phyloP scores from a whole-genome alignment of 2,113 vertebrate genomes.

The Phasianus colchicus region DNA sequence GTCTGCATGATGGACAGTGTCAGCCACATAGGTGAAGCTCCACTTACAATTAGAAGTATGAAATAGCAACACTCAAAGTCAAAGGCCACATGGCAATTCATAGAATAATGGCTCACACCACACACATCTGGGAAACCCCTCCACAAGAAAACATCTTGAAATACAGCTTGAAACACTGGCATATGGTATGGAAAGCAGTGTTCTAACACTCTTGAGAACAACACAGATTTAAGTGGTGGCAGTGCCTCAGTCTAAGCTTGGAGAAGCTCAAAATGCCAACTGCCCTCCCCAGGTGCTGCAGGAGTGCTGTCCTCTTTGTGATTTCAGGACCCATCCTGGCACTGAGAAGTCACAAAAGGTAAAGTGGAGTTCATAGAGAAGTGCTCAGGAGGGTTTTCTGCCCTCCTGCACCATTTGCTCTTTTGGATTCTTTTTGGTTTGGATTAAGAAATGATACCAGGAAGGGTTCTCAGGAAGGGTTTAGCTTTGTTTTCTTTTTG shows the following conservation, averaged over 20 bases:
- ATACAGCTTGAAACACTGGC: not conserved
- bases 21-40: not conserved
- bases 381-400: not conserved
- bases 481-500: not conserved
- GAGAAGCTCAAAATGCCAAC: not conserved
- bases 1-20: fast-evolving
- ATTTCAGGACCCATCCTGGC: not conserved
- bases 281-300: not conserved
- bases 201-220: not conserved
- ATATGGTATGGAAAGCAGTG: fast-evolving
- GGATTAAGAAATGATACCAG: not conserved
- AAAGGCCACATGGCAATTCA: not conserved
- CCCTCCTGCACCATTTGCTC: not conserved
- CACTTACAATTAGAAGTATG: not conserved
- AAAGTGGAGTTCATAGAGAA: not conserved
- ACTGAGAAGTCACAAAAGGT: not conserved
- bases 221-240: not conserved
- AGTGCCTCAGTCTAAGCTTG: fast-evolving
- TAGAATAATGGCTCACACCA: not conserved
- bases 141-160: not conserved
- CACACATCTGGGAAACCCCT: not conserved
- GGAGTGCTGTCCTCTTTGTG: not conserved
- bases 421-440: not conserved
- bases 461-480: not conserved
- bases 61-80: not conserved